Conservation (phyloP, 2,888 invertebrate species). For the Stramonita haemastoma region DNA sequence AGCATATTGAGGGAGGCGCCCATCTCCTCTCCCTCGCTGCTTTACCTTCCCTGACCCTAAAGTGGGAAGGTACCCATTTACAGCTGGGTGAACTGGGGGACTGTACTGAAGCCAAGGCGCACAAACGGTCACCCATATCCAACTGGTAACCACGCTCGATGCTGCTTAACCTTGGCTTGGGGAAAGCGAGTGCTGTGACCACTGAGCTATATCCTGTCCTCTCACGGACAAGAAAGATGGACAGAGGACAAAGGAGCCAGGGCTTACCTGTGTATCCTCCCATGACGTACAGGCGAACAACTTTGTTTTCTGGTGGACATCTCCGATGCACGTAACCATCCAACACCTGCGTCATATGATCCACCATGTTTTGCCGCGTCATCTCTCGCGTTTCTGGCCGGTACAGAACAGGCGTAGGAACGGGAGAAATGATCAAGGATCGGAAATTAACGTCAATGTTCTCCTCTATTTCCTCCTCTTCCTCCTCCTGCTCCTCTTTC, state of each 20-base stretch:
- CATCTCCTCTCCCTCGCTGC: no score
- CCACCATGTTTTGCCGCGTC: constrained; percentile 55
- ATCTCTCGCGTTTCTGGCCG: constrained; percentile 67
- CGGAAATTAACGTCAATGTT: constrained; percentile 54
- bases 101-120: no score
- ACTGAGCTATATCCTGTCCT: no score
- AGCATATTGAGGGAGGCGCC: no score
- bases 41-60: no score
- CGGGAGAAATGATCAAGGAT: constrained; percentile 61
- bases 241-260: background rate
- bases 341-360: constrained; percentile 62
- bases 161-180: no score
- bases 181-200: no score
- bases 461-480: constrained; percentile 4
- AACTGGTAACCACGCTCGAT: no score
- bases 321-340: constrained; percentile 61
- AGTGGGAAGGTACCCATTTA: no score
- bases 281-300: constrained; percentile 62
- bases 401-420: constrained; percentile 64
- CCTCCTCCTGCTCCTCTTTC: background rate
- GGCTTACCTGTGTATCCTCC: constrained; percentile 66
- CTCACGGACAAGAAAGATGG: no score
- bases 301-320: constrained; percentile 61
- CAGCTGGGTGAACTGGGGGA: no score
- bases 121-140: no score